A percentile compares a stretch with the other conserved stretches of the same genome.
Evolutionary conservation across 2,888 invertebrate genomes (phyloP).

Genomic region (Myopa tessellatipennis): DNA sequence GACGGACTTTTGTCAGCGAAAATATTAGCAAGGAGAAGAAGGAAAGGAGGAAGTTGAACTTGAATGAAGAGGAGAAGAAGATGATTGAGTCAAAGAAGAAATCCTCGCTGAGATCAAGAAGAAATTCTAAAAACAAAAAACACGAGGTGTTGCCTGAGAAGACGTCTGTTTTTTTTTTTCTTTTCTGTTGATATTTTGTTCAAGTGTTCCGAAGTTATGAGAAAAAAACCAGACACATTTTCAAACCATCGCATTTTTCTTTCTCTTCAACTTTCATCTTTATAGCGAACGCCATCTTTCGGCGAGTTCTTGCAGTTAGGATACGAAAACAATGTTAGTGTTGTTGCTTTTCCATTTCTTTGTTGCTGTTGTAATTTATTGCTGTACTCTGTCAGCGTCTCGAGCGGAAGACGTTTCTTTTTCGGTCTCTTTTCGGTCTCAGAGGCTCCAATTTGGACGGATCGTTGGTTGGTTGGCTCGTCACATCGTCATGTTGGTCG

Average conservation of each 20-base stretch:
- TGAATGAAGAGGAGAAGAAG: not conserved
- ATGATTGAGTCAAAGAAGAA: not conserved
- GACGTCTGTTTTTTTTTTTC: not conserved
- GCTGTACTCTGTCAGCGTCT: conserved; percentile 27
- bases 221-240: not conserved
- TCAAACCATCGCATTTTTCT: not conserved
- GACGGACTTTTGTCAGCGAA: conserved; percentile 32
- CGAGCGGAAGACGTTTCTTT: conserved; percentile 10
- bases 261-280: too few relatives aligned
- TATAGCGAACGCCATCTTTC: conserved; percentile 3
- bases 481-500: not conserved
- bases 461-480: not conserved
- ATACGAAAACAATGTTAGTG: conserved; percentile 19
- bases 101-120: not conserved
- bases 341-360: conserved; percentile 2
- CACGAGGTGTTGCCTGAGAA: not conserved
- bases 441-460: not conserved
- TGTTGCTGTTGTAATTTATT: conserved; percentile 28
- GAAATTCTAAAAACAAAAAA: not conserved
- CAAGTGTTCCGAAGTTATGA: not conserved
- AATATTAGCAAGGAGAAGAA: conserved; percentile 22
- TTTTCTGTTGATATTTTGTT: not conserved
- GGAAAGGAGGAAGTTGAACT: not conserved
- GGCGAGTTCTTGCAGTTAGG: conserved; percentile 7
- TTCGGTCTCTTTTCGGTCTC: not conserved